These are phyloP conservation scores for Thalassaphorura encarpata DNA, from an alignment of 1,140 invertebrate genomes.

Conservation along the genomic window DNA sequence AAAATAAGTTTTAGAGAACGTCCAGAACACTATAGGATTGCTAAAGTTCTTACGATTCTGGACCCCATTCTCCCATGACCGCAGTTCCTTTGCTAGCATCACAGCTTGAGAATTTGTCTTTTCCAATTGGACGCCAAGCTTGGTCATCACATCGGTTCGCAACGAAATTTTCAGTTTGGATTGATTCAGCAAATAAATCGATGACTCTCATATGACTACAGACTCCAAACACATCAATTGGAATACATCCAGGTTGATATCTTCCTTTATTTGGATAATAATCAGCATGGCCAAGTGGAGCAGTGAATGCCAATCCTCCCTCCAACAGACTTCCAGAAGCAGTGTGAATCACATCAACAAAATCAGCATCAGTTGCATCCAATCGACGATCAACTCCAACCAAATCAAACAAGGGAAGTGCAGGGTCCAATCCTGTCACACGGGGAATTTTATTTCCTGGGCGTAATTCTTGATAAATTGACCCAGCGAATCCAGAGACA, in stretches of 20 bases:
- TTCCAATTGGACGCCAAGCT: background rate
- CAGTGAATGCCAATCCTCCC: conserved; percentile 40
- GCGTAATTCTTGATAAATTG: background rate
- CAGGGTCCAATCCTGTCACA: conserved; percentile 8
- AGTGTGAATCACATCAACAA: conserved; percentile 62
- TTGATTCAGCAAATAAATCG: background rate
- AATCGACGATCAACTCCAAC: too few species aligned
- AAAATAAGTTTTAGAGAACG: too few species aligned
- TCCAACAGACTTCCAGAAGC: conserved; percentile 35
- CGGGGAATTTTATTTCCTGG: background rate
- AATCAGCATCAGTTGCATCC: too few species aligned
- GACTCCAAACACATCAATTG: background rate
- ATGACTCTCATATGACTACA: background rate
- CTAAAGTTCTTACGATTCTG: too few species aligned
- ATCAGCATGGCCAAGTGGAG: conserved; percentile 48
- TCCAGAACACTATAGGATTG: too few species aligned
- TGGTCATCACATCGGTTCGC: background rate
- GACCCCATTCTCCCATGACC: conserved; percentile 1
- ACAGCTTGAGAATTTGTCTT: background rate
- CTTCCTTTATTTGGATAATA: conserved; percentile 40
- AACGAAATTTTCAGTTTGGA: background rate
- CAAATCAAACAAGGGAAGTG: too few species aligned
- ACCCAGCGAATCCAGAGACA: conserved; percentile 3
- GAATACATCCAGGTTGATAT: background rate
- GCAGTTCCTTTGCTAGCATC: background rate